Evolutionary conservation across 2,113 vertebrate genomes (phyloP).

Genomic region (Otocyon megalotis): DNA sequence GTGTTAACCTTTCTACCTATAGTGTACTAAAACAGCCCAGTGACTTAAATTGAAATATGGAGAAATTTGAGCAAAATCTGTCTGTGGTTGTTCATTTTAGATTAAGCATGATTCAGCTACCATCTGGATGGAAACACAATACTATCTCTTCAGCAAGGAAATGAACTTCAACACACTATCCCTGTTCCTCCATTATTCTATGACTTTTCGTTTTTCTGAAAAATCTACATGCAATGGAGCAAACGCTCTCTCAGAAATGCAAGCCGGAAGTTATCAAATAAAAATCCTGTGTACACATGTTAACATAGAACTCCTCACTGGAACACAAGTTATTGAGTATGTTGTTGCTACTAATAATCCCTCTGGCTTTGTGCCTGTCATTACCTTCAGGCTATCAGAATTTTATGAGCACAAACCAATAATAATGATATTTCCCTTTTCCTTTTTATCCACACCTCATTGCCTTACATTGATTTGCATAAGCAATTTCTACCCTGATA

Average conservation of each 20-base stretch:
- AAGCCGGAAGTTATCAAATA: constrained; percentile 53
- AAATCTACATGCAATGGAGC: background rate
- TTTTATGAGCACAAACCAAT: constrained; percentile 79
- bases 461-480: constrained; percentile 82
- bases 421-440: constrained; percentile 81
- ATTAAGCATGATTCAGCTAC: constrained; percentile 26
- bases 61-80: constrained; percentile 12
- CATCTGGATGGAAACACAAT: constrained; percentile 8
- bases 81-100: constrained; percentile 4
- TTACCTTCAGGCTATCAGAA: constrained; percentile 70
- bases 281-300: constrained; percentile 21
- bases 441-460: constrained; percentile 81
- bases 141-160: constrained; percentile 44
- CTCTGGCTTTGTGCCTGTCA: constrained; percentile 56
- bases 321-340: constrained; percentile 49
- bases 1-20: background rate
- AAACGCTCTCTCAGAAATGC: background rate
- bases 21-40: background rate
- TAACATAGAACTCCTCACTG: constrained; percentile 27
- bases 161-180: background rate
- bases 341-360: constrained; percentile 66
- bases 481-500: constrained; percentile 81
- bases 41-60: background rate
- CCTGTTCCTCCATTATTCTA: constrained; percentile 28
- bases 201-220: constrained; percentile 42